These are phyloP conservation scores for Hydraecia micacea DNA, from an alignment of 2,888 invertebrate genomes.

Conservation along the genomic window DNA sequence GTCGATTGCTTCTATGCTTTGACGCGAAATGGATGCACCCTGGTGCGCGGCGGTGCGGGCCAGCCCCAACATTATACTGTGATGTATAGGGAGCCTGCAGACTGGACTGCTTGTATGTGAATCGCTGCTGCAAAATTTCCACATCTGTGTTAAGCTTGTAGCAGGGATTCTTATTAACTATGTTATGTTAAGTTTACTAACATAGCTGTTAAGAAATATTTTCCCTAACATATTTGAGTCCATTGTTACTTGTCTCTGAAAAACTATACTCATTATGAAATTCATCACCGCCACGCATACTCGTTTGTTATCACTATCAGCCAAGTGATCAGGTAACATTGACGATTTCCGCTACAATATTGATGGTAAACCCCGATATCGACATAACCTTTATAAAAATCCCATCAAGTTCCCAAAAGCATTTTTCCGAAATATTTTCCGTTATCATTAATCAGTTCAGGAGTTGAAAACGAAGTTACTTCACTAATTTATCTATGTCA, in stretches of 20 bases:
- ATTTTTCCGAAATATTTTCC: conserved; percentile 53
- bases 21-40: too few relatives aligned
- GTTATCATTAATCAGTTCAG: conserved; percentile 64
- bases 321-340: conserved; percentile 13
- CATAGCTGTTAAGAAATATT: too few relatives aligned
- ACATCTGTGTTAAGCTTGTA: too few relatives aligned
- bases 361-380: conserved; percentile 20
- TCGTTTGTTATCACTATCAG: conserved; percentile 3
- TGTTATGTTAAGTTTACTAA: too few relatives aligned
- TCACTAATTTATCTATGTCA: conserved; percentile 70
- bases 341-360: not conserved
- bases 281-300: not conserved
- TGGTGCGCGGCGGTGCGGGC: too few relatives aligned
- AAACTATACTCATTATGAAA: not conserved
- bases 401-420: conserved; percentile 33
- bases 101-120: too few relatives aligned
- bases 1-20: too few relatives aligned
- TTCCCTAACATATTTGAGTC: too few relatives aligned
- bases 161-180: too few relatives aligned
- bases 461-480: conserved; percentile 64
- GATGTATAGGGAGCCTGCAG: too few relatives aligned
- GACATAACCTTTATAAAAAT: conserved; percentile 27
- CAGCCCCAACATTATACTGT: too few relatives aligned
- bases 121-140: too few relatives aligned
- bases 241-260: not conserved